Percentiles rank a stretch among this genome's conserved stretches.
Conservation (phyloP, 2,113 vertebrate genomes). For the Mustela lutreola region DNA sequence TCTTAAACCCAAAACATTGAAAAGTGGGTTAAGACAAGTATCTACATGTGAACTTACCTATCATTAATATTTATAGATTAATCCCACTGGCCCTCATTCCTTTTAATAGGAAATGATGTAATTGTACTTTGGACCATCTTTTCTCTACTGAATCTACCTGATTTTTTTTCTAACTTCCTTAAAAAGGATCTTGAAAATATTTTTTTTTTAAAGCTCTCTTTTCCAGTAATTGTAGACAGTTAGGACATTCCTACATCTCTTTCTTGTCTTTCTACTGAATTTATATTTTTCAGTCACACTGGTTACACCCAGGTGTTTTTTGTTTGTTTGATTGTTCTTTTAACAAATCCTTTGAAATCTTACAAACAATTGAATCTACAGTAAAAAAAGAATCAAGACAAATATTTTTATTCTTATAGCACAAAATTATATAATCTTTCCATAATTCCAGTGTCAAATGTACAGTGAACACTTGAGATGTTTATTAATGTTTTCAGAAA, state of each 20-base stretch:
- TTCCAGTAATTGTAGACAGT: not conserved
- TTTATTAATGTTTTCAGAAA: conserved; percentile 38
- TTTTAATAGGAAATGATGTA: not conserved
- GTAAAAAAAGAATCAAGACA: conserved; percentile 51
- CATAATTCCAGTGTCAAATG: conserved; percentile 40
- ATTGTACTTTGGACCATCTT: not conserved
- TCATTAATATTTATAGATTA: not conserved
- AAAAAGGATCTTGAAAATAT: conserved; percentile 29
- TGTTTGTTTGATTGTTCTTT: conserved; percentile 1
- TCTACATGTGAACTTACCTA: not conserved
- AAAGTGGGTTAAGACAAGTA: not conserved
- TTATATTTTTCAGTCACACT: conserved; percentile 49
- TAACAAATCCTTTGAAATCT: conserved; percentile 34
- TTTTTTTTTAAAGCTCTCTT: not conserved
- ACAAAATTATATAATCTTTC: not conserved
- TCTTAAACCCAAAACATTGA: not conserved
- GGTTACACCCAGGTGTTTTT: not conserved
- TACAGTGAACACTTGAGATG: not conserved
- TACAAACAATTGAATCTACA: conserved; percentile 34
- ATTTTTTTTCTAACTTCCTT: conserved; percentile 24
- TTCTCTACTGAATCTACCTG: not conserved
- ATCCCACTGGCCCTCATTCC: not conserved
- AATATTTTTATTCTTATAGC: not conserved
- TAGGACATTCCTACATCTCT: not conserved
- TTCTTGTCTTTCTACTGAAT: not conserved